Percentiles rank a stretch among this genome's conserved stretches.
These are phyloP conservation scores for Formica selysi DNA, from an alignment of 1,140 invertebrate species.

Conservation along the genomic window DNA sequence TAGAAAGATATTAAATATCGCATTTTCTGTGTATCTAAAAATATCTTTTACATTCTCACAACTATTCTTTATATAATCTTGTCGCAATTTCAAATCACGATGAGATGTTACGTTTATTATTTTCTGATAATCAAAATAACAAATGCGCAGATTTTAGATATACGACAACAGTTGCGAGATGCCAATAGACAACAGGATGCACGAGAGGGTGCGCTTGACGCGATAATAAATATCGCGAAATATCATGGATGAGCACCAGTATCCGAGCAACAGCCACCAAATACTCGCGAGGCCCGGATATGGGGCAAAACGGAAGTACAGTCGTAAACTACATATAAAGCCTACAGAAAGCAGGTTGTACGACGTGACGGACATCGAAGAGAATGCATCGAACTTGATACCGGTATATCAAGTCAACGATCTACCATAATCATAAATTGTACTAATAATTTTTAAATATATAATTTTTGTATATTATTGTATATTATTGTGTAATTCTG, in stretches of 20 bases:
- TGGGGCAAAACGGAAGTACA: constrained; percentile 64
- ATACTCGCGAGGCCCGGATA: constrained; percentile 63
- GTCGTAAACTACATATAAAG: constrained; percentile 65
- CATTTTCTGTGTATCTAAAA: not conserved
- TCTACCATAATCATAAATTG: not conserved
- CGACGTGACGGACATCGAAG: constrained; percentile 23
- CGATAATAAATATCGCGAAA: constrained; percentile 69
- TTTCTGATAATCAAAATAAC: constrained; percentile 28
- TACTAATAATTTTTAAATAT: not conserved
- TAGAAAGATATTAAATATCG: not conserved
- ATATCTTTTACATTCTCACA: not conserved
- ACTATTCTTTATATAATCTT: not conserved
- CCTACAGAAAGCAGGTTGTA: constrained; percentile 31
- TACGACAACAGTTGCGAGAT: constrained; percentile 39
- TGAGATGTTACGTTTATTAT: constrained; percentile 22
- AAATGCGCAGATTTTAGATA: constrained; percentile 22
- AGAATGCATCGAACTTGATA: constrained; percentile 35
- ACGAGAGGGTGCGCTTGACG: constrained; percentile 26
- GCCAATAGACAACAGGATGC: constrained; percentile 36
- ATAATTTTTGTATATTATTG: not conserved
- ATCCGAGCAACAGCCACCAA: constrained; percentile 52
- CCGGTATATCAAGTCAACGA: not conserved
- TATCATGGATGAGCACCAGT: constrained; percentile 44
- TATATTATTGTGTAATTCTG: no score
- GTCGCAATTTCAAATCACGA: not conserved